phyloP scores from a whole-genome alignment of 1,140 invertebrate genomes.

The Camponotus pennsylvanicus region DNA sequence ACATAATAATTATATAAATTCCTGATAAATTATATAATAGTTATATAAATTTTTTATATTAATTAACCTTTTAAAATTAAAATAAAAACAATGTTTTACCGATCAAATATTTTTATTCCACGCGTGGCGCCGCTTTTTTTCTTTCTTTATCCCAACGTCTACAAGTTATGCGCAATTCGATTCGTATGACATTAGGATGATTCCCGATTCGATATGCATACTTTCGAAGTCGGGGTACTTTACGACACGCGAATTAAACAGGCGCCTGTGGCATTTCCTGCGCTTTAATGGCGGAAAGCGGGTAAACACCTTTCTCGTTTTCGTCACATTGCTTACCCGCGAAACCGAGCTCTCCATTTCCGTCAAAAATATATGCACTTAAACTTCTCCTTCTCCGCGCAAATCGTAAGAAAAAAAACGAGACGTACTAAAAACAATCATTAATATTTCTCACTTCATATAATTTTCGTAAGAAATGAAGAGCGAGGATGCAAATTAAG shows the following conservation, averaged over 20 bases:
- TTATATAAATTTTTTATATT: constrained; percentile 6
- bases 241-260: constrained; percentile 46
- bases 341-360: constrained; percentile 65
- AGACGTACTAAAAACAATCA: constrained; percentile 47
- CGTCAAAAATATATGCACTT: constrained; percentile 53
- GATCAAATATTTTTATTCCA: neutral
- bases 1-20: neutral
- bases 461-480: neutral
- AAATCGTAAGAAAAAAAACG: constrained; percentile 38
- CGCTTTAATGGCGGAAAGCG: constrained; percentile 47
- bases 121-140: neutral
- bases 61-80: neutral
- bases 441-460: constrained; percentile 46
- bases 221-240: constrained; percentile 26
- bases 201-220: constrained; percentile 5
- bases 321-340: constrained; percentile 40
- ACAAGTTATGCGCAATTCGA: constrained; percentile 12
- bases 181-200: constrained; percentile 17
- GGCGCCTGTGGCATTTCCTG: constrained; percentile 31
- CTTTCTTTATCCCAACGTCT: neutral
- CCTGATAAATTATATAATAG: neutral
- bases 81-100: neutral
- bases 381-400: constrained; percentile 36
- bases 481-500: neutral
- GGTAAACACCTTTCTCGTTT: constrained; percentile 61